Conservation (phyloP, 2,888 invertebrate species). For the Sthenelais limicola region DNA sequence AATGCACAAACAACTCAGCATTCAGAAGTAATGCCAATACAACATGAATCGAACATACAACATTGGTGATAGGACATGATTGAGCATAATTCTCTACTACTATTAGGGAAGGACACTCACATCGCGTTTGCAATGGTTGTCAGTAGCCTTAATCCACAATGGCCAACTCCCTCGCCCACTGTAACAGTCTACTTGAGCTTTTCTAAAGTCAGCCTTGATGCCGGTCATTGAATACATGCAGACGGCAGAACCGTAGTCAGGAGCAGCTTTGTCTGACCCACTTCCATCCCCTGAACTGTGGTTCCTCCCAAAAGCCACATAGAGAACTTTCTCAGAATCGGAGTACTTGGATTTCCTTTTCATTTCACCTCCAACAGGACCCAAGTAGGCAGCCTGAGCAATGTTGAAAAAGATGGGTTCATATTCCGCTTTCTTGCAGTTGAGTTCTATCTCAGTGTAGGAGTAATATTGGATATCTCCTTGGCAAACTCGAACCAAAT, state of each 20-base stretch:
- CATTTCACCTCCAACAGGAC: slow-evolving; percentile 44
- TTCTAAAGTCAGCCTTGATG: slow-evolving; percentile 46
- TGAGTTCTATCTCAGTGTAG: slow-evolving; percentile 68
- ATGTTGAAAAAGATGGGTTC: slow-evolving; percentile 47
- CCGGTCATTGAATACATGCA: slow-evolving; percentile 51
- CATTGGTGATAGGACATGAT: too few species aligned
- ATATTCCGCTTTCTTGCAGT: slow-evolving; percentile 50
- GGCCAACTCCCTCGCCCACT: slow-evolving; percentile 45
- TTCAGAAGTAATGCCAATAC: too few species aligned
- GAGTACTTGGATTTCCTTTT: slow-evolving; percentile 19
- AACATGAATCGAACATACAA: too few species aligned
- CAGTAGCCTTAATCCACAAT: slow-evolving; percentile 49
- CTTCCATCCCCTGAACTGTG: neutral
- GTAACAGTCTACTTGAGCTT: slow-evolving; percentile 51
- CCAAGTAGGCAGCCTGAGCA: slow-evolving; percentile 48
- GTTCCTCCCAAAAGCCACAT: slow-evolving; percentile 47
- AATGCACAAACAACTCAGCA: too few species aligned
- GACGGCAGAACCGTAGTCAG: slow-evolving; percentile 44
- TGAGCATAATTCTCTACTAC: too few species aligned
- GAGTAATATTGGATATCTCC: slow-evolving; percentile 62
- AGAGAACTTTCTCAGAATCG: slow-evolving; percentile 41
- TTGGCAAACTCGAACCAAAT: slow-evolving; percentile 67
- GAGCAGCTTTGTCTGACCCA: neutral
- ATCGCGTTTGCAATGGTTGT: too few species aligned
- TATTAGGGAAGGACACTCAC: too few species aligned